Percentiles rank a stretch among this genome's conserved stretches.
Evolutionary conservation across 2,888 invertebrate species (phyloP).

Genomic region (Furcula furcula): DNA sequence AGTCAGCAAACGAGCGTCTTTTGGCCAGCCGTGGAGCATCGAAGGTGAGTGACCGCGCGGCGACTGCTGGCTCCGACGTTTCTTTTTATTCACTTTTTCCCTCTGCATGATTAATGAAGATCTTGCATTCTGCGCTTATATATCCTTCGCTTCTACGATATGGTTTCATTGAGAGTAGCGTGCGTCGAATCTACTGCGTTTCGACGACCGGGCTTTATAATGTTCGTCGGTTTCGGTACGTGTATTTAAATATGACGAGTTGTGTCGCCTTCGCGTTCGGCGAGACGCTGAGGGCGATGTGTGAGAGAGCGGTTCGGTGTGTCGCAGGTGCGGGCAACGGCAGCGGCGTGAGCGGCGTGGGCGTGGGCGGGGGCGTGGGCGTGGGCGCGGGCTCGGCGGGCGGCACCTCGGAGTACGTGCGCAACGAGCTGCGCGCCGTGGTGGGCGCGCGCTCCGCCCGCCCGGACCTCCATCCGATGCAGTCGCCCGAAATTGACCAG

Average conservation of each 20-base stretch:
- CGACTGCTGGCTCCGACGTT: too few relatives aligned
- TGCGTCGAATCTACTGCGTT: neutral
- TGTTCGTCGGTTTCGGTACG: neutral
- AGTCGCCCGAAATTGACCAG: slow-evolving; percentile 85
- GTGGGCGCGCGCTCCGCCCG: slow-evolving; percentile 90
- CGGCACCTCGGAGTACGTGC: slow-evolving; percentile 92
- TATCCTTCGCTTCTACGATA: slow-evolving; percentile 29
- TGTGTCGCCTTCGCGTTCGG: neutral
- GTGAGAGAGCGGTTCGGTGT: slow-evolving; percentile 1
- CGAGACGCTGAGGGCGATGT: neutral
- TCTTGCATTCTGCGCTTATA: slow-evolving; percentile 43
- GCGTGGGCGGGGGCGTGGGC: slow-evolving; percentile 19
- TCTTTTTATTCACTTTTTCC: slow-evolving; percentile 17
- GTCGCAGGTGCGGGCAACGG: slow-evolving; percentile 45
- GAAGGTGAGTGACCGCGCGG: too few relatives aligned
- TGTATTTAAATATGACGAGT: neutral
- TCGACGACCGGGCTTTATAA: slow-evolving; percentile 1
- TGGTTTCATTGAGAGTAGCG: slow-evolving; percentile 27
- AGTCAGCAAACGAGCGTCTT: too few relatives aligned
- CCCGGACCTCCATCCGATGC: slow-evolving; percentile 74
- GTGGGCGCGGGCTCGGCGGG: slow-evolving; percentile 55
- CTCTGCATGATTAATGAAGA: slow-evolving; percentile 46
- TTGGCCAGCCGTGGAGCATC: too few relatives aligned
- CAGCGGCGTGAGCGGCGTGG: slow-evolving; percentile 28
- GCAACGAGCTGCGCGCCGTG: slow-evolving; percentile 94